These are phyloP conservation scores for Polypterus senegalus DNA, from an alignment of 2,113 vertebrate species.

Conservation along the genomic window DNA sequence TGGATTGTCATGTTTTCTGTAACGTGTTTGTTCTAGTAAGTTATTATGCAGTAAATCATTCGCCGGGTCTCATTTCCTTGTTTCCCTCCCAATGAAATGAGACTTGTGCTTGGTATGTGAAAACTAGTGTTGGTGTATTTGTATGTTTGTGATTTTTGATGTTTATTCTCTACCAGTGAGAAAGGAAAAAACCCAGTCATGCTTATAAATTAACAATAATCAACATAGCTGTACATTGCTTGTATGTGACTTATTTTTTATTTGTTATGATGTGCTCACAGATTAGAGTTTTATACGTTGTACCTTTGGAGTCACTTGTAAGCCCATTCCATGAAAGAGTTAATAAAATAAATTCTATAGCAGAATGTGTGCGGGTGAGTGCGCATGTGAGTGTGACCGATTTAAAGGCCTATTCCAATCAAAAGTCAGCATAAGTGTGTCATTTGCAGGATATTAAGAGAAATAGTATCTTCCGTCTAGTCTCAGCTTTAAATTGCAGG, in stretches of 20 bases:
- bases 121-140: slow-evolving; percentile 33
- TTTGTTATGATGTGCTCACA: slow-evolving; percentile 43
- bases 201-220: slow-evolving; percentile 50
- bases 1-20: slow-evolving; percentile 62
- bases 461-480: slow-evolving; percentile 35
- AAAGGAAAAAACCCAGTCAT: slow-evolving; percentile 41
- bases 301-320: slow-evolving; percentile 64
- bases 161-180: slow-evolving; percentile 53
- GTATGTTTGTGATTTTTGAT: slow-evolving; percentile 57
- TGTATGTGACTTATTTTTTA: slow-evolving; percentile 48
- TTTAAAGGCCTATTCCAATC: slow-evolving; percentile 41
- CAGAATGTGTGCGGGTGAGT: slow-evolving; percentile 33
- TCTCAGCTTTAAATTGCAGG: slow-evolving; percentile 59
- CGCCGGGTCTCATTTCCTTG: slow-evolving; percentile 66
- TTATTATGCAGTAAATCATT: slow-evolving; percentile 43
- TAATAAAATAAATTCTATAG: slow-evolving; percentile 30
- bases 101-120: slow-evolving; percentile 49
- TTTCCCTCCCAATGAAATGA: slow-evolving; percentile 81
- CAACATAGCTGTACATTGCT: slow-evolving; percentile 55
- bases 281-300: slow-evolving; percentile 62
- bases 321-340: slow-evolving; percentile 59
- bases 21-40: slow-evolving; percentile 56
- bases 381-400: slow-evolving; percentile 30
- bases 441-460: slow-evolving; percentile 51
- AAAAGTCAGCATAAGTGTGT: slow-evolving; percentile 53